Evolutionary conservation across 2,797 vertebrate genomes (phyloP).

Genomic region (Tokudaia tokunoshimensis): DNA sequence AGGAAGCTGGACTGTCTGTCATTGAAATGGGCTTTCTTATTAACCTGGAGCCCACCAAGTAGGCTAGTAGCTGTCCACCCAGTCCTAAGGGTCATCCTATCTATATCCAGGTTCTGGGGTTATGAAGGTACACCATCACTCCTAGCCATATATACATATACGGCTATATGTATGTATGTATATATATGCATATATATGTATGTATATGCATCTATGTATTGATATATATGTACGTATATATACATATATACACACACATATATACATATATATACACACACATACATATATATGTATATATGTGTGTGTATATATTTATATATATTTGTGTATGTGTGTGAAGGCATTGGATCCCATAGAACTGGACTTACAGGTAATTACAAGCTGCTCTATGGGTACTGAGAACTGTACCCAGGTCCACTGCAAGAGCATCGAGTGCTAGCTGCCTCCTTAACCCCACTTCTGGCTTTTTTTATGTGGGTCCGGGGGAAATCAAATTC

Average conservation of each 20-base stretch:
- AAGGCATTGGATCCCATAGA: not conserved
- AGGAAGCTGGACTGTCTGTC: not conserved
- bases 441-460: not conserved
- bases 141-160: not conserved
- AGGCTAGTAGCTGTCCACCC: not conserved
- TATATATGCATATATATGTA: too few relatives aligned
- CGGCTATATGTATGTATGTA: too few relatives aligned
- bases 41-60: not conserved
- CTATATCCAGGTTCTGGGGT: not conserved
- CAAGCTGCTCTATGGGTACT: not conserved
- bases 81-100: not conserved
- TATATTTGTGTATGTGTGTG: not conserved
- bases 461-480: not conserved
- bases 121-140: not conserved
- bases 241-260: too few relatives aligned
- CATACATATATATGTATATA: too few relatives aligned
- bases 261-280: too few relatives aligned
- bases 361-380: not conserved
- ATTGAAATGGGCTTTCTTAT: not conserved
- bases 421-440: not conserved
- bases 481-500: too few relatives aligned
- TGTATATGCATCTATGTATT: too few relatives aligned
- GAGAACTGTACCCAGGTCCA: not conserved
- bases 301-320: too few relatives aligned
- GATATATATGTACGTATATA: too few relatives aligned